These are phyloP conservation scores for Diuraphis noxia DNA, from an alignment of 1,140 invertebrate species.

Conservation along the genomic window DNA sequence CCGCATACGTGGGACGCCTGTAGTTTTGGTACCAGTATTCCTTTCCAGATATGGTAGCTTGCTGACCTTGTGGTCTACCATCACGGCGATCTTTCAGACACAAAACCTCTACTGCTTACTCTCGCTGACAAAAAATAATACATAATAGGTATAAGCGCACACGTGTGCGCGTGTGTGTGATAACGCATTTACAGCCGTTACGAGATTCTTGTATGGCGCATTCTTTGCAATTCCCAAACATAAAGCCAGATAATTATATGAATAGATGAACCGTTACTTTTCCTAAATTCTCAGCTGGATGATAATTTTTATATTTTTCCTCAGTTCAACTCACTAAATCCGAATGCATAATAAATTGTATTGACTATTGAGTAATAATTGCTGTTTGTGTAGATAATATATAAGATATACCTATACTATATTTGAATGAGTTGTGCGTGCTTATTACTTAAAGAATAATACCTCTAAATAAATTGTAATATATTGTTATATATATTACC, in stretches of 20 bases:
- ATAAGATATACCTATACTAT: neutral
- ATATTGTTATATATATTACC: neutral
- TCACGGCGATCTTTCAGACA: neutral
- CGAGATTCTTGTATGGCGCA: neutral
- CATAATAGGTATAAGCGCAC: neutral
- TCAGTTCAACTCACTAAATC: neutral
- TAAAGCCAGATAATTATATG: neutral
- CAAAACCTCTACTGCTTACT: neutral
- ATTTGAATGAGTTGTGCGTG: neutral
- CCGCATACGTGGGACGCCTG: neutral
- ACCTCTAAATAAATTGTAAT: neutral
- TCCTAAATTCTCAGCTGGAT: conserved; percentile 3
- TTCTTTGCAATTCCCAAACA: conserved; percentile 19
- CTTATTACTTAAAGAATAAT: neutral
- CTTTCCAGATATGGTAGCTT: conserved; percentile 31
- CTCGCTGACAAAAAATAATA: neutral
- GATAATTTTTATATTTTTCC: neutral
- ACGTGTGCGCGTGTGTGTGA: neutral
- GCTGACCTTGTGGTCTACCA: conserved; percentile 13
- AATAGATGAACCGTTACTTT: neutral
- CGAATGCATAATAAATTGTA: neutral
- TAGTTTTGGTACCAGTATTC: conserved; percentile 11
- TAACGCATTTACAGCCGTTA: neutral
- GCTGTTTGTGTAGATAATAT: neutral
- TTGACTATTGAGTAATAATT: conserved; percentile 15